Percentiles rank a stretch among this genome's conserved stretches.
These are phyloP conservation scores for Haplotaxodon microlepis DNA, from an alignment of 2,113 vertebrate species.

Conservation along the genomic window DNA sequence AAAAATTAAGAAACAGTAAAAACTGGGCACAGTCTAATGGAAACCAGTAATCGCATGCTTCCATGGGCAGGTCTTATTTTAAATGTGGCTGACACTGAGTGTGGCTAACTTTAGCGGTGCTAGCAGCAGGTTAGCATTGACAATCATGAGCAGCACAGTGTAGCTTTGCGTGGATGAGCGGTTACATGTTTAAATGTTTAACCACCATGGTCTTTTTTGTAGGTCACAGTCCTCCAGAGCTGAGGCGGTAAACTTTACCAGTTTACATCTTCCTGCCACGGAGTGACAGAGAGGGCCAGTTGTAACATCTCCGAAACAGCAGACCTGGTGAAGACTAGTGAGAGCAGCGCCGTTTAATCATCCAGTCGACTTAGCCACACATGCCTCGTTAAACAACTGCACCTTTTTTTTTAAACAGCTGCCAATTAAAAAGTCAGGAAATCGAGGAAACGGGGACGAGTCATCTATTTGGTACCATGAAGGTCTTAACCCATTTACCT, in stretches of 20 bases:
- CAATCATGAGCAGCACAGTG: background rate
- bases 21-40: fast-evolving
- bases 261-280: background rate
- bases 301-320: background rate
- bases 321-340: background rate
- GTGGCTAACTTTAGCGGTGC: background rate
- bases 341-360: background rate
- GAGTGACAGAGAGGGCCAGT: background rate
- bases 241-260: background rate
- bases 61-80: background rate
- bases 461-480: background rate
- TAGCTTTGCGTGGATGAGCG: background rate
- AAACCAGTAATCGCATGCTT: background rate
- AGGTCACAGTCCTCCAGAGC: background rate
- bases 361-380: background rate
- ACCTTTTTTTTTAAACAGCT: background rate
- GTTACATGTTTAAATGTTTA: background rate
- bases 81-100: background rate
- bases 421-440: background rate
- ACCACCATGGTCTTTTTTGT: background rate
- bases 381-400: background rate
- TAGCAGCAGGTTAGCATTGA: background rate
- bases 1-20: background rate
- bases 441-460: background rate
- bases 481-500: background rate